Evolutionary conservation across 37 sponge, comb jelly and placozoan species (phyloP).

Genomic region (Ianthella basta): DNA sequence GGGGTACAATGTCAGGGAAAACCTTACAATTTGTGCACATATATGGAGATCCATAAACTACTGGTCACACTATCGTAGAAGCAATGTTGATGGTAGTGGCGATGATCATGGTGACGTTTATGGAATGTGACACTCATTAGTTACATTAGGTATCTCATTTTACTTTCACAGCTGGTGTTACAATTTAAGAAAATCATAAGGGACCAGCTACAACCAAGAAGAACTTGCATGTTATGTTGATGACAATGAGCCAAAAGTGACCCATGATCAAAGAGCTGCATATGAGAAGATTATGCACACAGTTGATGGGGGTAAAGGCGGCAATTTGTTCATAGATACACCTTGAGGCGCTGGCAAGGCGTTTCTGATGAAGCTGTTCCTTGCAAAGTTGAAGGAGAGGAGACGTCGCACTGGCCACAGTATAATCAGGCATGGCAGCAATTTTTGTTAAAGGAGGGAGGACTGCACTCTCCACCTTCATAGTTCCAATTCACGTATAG

Average conservation of each 20-base stretch:
- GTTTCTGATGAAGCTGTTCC: slow-evolving; percentile 35
- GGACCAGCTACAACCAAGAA: background rate
- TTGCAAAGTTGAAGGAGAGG: slow-evolving; percentile 24
- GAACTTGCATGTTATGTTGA: background rate
- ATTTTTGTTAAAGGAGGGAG: slow-evolving; percentile 24
- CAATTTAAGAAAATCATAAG: background rate
- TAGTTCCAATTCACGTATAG: slow-evolving; percentile 35
- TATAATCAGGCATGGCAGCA: slow-evolving; percentile 47
- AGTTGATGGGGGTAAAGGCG: too few relatives aligned
- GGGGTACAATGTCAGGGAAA: too few relatives aligned
- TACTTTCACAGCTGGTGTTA: background rate
- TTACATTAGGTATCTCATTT: too few relatives aligned
- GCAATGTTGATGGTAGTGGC: too few relatives aligned
- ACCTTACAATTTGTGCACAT: too few relatives aligned
- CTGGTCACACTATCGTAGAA: too few relatives aligned
- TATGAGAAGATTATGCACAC: too few relatives aligned
- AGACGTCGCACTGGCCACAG: slow-evolving; percentile 41
- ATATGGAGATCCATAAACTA: too few relatives aligned
- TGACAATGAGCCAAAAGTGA: background rate
- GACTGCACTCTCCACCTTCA: slow-evolving; percentile 42
- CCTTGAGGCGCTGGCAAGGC: slow-evolving; percentile 53
- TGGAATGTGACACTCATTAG: too few relatives aligned
- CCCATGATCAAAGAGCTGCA: background rate
- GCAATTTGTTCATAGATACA: slow-evolving; percentile 30
- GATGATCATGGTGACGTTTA: too few relatives aligned